Evolutionary conservation across 2,888 invertebrate species (phyloP).

Genomic region (Heliconius ethilla): DNA sequence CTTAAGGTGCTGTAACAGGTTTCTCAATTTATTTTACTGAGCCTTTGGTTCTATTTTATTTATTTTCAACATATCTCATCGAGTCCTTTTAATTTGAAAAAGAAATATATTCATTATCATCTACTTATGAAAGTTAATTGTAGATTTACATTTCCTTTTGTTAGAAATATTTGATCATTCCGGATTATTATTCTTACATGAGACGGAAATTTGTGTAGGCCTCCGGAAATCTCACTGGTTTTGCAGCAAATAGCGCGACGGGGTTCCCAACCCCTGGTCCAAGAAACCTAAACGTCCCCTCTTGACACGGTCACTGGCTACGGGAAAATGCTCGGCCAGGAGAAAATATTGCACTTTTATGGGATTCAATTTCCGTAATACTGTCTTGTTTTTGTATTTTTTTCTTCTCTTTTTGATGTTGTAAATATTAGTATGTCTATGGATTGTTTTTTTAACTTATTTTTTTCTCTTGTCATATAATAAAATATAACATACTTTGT

Average conservation of each 20-base stretch:
- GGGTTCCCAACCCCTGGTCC: slow-evolving; percentile 48
- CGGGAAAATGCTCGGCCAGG: slow-evolving; percentile 46
- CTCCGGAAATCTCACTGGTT: slow-evolving; percentile 65
- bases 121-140: neutral
- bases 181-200: slow-evolving; percentile 40
- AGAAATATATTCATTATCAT: neutral
- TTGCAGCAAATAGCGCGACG: slow-evolving; percentile 66
- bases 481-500: neutral
- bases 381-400: slow-evolving; percentile 35
- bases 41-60: slow-evolving; percentile 34
- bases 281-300: slow-evolving; percentile 39
- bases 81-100: neutral
- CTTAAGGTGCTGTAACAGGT: slow-evolving; percentile 43
- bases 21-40: slow-evolving; percentile 40
- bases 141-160: neutral
- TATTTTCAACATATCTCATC: neutral
- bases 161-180: slow-evolving; percentile 13
- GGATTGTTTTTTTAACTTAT: neutral
- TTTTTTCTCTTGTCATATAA: neutral
- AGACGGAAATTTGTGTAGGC: slow-evolving; percentile 51
- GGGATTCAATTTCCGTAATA: slow-evolving; percentile 51
- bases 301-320: slow-evolving; percentile 53
- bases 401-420: neutral
- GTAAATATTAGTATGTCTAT: neutral
- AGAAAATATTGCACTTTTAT: slow-evolving; percentile 54